These are phyloP conservation scores for Myotis planiceps DNA, from an alignment of 2,797 vertebrate genomes.

Conservation along the genomic window DNA sequence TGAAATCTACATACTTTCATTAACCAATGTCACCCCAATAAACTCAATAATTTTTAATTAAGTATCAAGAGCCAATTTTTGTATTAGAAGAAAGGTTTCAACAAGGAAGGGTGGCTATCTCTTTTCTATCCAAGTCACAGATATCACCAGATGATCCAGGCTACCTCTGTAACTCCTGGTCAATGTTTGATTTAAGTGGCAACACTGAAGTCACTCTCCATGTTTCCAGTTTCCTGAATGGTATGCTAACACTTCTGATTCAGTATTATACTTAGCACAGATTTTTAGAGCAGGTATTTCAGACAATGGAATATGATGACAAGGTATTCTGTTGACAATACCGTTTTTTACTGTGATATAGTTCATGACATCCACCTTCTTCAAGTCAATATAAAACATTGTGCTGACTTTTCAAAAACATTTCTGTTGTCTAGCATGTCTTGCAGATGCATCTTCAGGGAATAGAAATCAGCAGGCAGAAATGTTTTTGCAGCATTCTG, in stretches of 20 bases:
- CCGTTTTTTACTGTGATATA: not conserved
- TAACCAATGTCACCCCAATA: not conserved
- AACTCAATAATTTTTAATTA: not conserved
- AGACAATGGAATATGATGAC: not conserved
- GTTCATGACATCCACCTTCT: conserved; percentile 5
- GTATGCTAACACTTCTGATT: not conserved
- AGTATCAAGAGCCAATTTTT: not conserved
- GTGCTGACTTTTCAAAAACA: conserved; percentile 31
- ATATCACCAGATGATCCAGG: not conserved
- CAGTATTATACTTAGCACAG: not conserved
- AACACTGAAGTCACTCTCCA: not conserved
- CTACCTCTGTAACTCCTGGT: not conserved
- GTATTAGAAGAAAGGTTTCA: not conserved
- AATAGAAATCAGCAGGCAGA: not conserved
- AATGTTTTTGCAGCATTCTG: not conserved
- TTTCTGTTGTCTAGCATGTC: not conserved
- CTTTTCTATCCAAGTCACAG: not conserved
- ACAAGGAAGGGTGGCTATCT: not conserved
- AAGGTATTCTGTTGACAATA: not conserved
- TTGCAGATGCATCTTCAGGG: not conserved
- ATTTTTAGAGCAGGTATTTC: not conserved
- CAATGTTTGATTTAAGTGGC: not conserved
- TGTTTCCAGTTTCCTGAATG: not conserved
- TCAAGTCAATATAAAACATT: not conserved
- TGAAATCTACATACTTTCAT: not conserved